phyloP scores from a whole-genome alignment of 1,140 invertebrate species.

The Lepidurus packardi region DNA sequence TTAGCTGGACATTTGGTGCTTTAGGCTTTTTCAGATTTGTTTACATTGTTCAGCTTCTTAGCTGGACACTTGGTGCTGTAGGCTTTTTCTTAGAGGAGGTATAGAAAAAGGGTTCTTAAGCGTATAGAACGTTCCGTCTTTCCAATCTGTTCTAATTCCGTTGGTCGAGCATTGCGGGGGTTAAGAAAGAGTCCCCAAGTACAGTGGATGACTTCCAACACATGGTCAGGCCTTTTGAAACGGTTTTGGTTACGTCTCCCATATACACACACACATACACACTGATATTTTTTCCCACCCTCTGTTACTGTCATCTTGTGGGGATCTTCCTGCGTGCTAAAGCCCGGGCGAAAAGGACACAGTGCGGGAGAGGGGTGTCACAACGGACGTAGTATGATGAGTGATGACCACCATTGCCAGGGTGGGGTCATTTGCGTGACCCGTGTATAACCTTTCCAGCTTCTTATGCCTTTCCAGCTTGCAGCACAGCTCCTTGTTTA shows the following conservation, averaged over 20 bases:
- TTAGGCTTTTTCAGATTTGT: no score
- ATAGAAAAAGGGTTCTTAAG: background rate
- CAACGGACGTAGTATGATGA: slow-evolving; percentile 17
- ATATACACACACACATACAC: background rate
- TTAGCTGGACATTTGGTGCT: no score
- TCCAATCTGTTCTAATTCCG: background rate
- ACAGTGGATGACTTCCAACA: background rate
- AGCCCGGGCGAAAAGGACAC: background rate
- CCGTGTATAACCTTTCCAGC: slow-evolving; percentile 16
- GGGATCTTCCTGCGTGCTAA: background rate
- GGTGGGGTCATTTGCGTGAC: slow-evolving; percentile 13
- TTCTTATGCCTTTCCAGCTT: slow-evolving; percentile 9
- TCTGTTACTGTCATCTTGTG: slow-evolving; percentile 3
- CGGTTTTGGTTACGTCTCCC: slow-evolving; percentile 9
- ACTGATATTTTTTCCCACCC: slow-evolving; percentile 7
- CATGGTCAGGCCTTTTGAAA: background rate
- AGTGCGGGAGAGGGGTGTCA: slow-evolving; percentile 20
- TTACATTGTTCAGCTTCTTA: no score
- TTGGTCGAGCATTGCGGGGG: background rate
- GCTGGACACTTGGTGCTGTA: no score
- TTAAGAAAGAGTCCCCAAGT: background rate
- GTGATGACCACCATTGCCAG: slow-evolving; percentile 20
- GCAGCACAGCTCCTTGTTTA: background rate
- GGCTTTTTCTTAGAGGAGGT: background rate
- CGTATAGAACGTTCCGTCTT: background rate